Evolutionary conservation across 1,140 invertebrate genomes (phyloP).

Genomic region (Drosophila simulans): DNA sequence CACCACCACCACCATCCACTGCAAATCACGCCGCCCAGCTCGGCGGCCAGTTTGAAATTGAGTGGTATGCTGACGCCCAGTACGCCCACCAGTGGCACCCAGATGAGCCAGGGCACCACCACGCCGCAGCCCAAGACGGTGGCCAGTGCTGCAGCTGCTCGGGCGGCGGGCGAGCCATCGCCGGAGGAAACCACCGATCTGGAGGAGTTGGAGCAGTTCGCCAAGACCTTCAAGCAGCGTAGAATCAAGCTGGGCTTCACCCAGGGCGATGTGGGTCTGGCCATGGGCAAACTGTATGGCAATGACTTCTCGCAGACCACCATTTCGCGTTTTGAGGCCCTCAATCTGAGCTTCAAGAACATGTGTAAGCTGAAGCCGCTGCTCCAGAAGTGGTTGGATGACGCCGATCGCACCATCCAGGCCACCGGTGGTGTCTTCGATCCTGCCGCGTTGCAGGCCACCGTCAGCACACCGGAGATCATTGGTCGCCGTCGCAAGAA

Average conservation of each 20-base stretch:
- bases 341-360: conserved; percentile 99
- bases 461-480: conserved; percentile 92
- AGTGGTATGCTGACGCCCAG: conserved; percentile 86
- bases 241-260: conserved; percentile 98
- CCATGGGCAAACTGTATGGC: conserved; percentile 99
- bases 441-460: conserved; percentile 91
- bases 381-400: conserved; percentile 98
- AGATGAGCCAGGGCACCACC: conserved; percentile 23
- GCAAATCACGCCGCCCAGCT: conserved; percentile 84
- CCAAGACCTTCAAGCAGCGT: conserved; percentile 97
- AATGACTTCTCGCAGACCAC: conserved; percentile 99
- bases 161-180: conserved; percentile 89
- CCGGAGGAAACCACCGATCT: conserved; percentile 97
- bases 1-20: conserved; percentile 50
- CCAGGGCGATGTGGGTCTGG: conserved; percentile 98
- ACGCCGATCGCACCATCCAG: conserved; percentile 95
- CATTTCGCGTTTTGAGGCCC: conserved; percentile 98
- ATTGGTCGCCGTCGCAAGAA: conserved; percentile 97
- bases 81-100: conserved; percentile 86
- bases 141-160: conserved; percentile 83
- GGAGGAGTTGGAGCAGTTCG: conserved; percentile 98
- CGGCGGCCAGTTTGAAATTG: conserved; percentile 68
- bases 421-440: conserved; percentile 87
- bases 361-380: conserved; percentile 99
- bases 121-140: conserved; percentile 85